A percentile compares a stretch with the other conserved stretches of the same genome.
Conservation (phyloP, 2,888 invertebrate genomes). For the Boloria euphrosyne region DNA sequence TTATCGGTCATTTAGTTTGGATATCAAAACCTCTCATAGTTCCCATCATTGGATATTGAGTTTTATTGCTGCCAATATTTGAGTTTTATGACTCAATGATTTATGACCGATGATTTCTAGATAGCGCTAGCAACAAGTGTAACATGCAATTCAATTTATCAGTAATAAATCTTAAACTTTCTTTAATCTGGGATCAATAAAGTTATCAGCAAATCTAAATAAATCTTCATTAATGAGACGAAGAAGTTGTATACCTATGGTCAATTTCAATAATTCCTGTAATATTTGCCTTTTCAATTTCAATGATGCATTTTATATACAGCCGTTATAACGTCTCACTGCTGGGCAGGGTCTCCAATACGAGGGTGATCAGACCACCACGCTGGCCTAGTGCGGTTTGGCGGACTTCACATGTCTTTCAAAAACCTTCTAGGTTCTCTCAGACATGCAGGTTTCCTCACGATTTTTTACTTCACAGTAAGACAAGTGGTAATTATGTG, state of each 20-base stretch:
- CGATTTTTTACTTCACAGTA: too few species aligned
- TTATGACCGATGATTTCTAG: conserved; percentile 32
- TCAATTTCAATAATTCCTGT: too few species aligned
- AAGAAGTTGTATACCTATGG: background rate
- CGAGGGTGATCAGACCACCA: too few species aligned
- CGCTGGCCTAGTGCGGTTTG: too few species aligned
- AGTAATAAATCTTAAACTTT: conserved; percentile 17
- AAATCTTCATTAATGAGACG: background rate
- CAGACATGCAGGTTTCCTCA: too few species aligned
- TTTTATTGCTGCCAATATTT: conserved; percentile 36
- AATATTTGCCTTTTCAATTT: too few species aligned
- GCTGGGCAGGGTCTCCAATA: too few species aligned
- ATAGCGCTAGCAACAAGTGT: conserved; percentile 35
- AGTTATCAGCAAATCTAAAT: background rate
- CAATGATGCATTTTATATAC: too few species aligned
- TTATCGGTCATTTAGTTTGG: conserved; percentile 17
- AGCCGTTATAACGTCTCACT: too few species aligned
- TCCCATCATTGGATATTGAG: conserved; percentile 29
- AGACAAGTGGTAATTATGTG: too few species aligned
- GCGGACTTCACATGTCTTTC: too few species aligned
- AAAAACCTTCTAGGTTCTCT: too few species aligned
- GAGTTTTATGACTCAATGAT: conserved; percentile 34
- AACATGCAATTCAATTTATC: conserved; percentile 28
- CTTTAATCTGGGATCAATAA: background rate
- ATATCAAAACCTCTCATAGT: conserved; percentile 21